phyloP scores from a whole-genome alignment of 2,888 invertebrate genomes.

The Drosophila flavopinicola region DNA sequence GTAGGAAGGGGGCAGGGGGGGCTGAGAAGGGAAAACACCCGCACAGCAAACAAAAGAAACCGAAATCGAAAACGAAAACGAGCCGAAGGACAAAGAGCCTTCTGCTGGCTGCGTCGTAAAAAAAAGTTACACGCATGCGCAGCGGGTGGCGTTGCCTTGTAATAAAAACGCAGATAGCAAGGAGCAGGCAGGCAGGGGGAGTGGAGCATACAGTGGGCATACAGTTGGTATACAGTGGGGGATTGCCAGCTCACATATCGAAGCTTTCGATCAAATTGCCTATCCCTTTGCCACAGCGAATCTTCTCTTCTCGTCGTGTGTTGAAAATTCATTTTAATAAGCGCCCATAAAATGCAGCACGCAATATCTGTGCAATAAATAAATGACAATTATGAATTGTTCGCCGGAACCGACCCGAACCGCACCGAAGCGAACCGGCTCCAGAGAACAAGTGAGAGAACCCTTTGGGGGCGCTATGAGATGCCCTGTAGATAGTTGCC shows the following conservation, averaged over 20 bases:
- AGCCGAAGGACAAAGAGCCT: constrained; percentile 60
- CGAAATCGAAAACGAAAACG: constrained; percentile 7
- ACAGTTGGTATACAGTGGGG: background rate
- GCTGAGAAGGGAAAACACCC: constrained; percentile 47
- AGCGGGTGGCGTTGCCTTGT: constrained; percentile 68
- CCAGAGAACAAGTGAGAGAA: too few relatives aligned
- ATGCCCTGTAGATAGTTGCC: constrained; percentile 3
- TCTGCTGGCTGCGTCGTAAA: constrained; percentile 32
- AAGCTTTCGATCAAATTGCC: constrained; percentile 83
- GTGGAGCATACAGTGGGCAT: too few relatives aligned
- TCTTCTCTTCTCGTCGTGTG: constrained; percentile 45
- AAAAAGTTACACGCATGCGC: constrained; percentile 70
- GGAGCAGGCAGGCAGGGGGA: background rate
- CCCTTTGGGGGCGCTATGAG: constrained; percentile 62
- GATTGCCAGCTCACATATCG: constrained; percentile 66
- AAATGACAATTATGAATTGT: constrained; percentile 84
- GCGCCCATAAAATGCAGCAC: constrained; percentile 82
- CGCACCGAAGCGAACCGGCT: constrained; percentile 1
- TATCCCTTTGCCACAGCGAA: constrained; percentile 70
- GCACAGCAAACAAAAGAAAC: constrained; percentile 63
- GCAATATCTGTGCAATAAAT: constrained; percentile 82
- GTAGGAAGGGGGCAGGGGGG: constrained; percentile 3
- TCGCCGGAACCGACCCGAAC: constrained; percentile 36
- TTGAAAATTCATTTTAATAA: constrained; percentile 83
- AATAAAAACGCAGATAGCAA: constrained; percentile 52